Conservation (phyloP, 2,113 vertebrate genomes). For the Crotalus helleri region DNA sequence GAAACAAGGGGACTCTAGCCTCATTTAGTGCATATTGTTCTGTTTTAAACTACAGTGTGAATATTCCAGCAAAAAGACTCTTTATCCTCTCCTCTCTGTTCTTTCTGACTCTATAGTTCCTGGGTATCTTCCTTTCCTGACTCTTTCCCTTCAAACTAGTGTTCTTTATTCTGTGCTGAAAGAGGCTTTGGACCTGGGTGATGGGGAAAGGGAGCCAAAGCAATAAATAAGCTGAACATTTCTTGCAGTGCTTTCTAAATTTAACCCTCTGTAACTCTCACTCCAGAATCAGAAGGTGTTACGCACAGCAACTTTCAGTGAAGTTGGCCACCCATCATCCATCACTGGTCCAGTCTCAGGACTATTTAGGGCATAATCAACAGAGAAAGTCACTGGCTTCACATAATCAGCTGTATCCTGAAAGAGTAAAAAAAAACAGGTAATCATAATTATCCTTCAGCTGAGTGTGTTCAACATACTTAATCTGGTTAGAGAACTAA, state of each 20-base stretch:
- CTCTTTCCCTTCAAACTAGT: not conserved
- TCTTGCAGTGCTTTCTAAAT: not conserved
- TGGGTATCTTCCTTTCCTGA: no score
- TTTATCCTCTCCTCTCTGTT: not conserved
- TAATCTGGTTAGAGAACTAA: not conserved
- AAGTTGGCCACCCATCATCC: conserved; percentile 88
- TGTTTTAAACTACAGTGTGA: not conserved
- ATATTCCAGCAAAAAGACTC: not conserved
- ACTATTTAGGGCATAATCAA: conserved; percentile 78
- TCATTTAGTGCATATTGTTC: not conserved
- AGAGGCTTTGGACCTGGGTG: no score
- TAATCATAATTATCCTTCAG: accelerated
- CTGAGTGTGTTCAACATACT: not conserved
- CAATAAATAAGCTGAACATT: not conserved
- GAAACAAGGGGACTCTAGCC: not conserved
- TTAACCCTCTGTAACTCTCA: not conserved
- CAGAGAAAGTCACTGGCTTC: conserved; percentile 85
- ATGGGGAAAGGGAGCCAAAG: not conserved
- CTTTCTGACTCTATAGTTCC: not conserved
- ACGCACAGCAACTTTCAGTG: conserved; percentile 79
- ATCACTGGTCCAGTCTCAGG: conserved; percentile 74
- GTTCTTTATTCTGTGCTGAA: not conserved
- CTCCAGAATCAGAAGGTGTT: accelerated
- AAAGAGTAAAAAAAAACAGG: not conserved
- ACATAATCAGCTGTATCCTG: conserved; percentile 94